Percentiles rank a stretch among this genome's conserved stretches.
These are phyloP conservation scores for Noctuana brunneofusca DNA, from an alignment of 2,888 invertebrate species.

Conservation along the genomic window DNA sequence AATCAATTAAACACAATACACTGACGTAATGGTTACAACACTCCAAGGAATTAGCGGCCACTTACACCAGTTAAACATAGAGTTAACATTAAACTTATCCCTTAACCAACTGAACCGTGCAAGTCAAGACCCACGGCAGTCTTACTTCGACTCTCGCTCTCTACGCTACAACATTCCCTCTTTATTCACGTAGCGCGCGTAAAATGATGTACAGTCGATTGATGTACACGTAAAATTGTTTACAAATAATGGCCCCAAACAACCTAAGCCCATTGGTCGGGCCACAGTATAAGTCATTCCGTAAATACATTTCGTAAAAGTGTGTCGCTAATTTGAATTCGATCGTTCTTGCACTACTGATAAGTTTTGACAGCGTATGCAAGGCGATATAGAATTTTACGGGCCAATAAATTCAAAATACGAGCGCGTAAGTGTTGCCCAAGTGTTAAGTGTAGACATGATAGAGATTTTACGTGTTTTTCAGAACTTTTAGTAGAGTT, in stretches of 20 bases:
- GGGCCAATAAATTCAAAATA: constrained; percentile 7
- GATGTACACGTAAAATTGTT: constrained; percentile 3
- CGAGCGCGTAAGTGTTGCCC: constrained; percentile 7
- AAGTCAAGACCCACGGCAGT: constrained; percentile 39
- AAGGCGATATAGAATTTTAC: constrained; percentile 18
- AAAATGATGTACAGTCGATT: constrained; percentile 18
- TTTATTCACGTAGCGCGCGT: constrained; percentile 13
- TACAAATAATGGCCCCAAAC: constrained; percentile 27
- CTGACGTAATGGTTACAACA: constrained; percentile 1
- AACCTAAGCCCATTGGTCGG: constrained; percentile 9
- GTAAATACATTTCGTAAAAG: background rate
- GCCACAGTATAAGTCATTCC: background rate
- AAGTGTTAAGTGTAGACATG: constrained; percentile 18
- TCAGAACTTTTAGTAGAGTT: background rate
- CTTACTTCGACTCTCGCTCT: constrained; percentile 36
- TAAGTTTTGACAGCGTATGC: constrained; percentile 6
- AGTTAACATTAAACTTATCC: constrained; percentile 25
- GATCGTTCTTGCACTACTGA: background rate
- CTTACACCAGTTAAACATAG: constrained; percentile 13
- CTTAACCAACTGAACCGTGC: constrained; percentile 10
- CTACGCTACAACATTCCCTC: constrained; percentile 20
- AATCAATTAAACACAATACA: background rate
- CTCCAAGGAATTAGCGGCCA: constrained; percentile 3
- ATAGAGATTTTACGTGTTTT: constrained; percentile 19
- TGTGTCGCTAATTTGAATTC: constrained; percentile 2